Base-by-base conservation (phyloP, 2,797 vertebrate species). In the Etheostoma perlongum region DNA sequence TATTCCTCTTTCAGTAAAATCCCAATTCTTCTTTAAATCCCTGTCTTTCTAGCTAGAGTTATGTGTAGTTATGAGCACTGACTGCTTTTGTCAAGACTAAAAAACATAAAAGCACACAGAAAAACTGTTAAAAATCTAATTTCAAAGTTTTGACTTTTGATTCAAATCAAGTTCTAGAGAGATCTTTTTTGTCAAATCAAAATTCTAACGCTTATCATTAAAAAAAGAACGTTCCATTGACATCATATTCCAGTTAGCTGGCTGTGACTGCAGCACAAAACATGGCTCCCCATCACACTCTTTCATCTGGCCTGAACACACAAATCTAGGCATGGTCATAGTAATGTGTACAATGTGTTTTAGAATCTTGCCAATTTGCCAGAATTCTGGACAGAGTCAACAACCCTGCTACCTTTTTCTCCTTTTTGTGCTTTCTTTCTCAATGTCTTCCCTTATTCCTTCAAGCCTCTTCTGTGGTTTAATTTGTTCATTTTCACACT, bases 381-480 rank as follows among this genome's bases (percentile, higher is more conserved):
- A 58, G 42, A 52, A 49, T 27, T 27, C 27, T 27, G 27, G 27
- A 27, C 27, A 27, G 27, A 27, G 11, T 12, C 36, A 47, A 65
- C 21, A 68, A 40, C 6, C 16, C 14, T 11, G 33, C 51, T 53
- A 49, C 5, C n/a, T n/a, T 49, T 60, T 49, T 42, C 13, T 57
- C 12, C 8, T 36, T 51, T 61, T 7, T 51, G 1, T 25, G 14
- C 18, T 36, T 72, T 67, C 47, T 55, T 21, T 49, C 60, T 67
- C 48, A 40, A 18, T 42, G 21, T 7, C n/a, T 47, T 51, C 6
- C 30, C 5, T 54, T 54, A 55, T 53, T 44, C 57, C 65, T 70
- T 65, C 18, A 58, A 82, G 78, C 66, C 13, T 81, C 6, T 25
- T 69, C 64, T 61, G 68, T 68, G 63, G 67, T 74, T 67, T 27